Percentiles rank a stretch among this genome's conserved stretches.
Evolutionary conservation across 2,888 invertebrate genomes (phyloP).

Genomic region (Phlogophora meticulosa): DNA sequence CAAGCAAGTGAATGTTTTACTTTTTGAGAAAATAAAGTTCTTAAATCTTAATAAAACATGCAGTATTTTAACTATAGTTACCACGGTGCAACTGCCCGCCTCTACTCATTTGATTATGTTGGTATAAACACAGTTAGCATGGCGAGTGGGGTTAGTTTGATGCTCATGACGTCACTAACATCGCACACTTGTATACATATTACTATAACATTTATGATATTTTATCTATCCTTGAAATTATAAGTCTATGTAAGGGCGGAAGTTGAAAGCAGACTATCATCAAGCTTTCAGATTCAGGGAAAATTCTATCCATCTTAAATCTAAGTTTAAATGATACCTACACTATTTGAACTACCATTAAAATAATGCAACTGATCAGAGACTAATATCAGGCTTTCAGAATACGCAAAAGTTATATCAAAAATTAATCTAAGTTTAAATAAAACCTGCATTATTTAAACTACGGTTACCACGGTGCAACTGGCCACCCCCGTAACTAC

Average conservation of each 20-base stretch:
- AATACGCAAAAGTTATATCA: neutral
- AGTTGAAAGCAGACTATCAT: too few species aligned
- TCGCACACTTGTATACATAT: constrained; percentile 33
- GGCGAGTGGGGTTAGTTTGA: constrained; percentile 51
- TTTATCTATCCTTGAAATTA: neutral
- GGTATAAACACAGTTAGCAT: constrained; percentile 51
- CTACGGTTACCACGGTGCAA: constrained; percentile 12
- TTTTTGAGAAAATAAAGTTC: too few species aligned
- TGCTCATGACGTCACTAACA: constrained; percentile 43
- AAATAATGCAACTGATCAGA: too few species aligned
- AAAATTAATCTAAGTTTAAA: neutral
- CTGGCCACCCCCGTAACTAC: neutral
- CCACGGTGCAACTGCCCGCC: constrained; percentile 3
- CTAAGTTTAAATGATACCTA: too few species aligned
- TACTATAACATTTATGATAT: constrained; percentile 29
- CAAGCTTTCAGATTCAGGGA: too few species aligned
- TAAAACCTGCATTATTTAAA: neutral
- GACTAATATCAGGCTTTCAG: neutral
- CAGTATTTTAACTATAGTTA: neutral
- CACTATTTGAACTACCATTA: too few species aligned
- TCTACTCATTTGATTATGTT: constrained; percentile 44
- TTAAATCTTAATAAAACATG: too few species aligned
- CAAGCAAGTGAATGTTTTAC: too few species aligned
- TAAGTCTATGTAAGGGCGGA: constrained; percentile 1
- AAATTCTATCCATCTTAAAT: too few species aligned